phyloP scores from a whole-genome alignment of 2,888 invertebrate genomes.

The Drosophila atripex region DNA sequence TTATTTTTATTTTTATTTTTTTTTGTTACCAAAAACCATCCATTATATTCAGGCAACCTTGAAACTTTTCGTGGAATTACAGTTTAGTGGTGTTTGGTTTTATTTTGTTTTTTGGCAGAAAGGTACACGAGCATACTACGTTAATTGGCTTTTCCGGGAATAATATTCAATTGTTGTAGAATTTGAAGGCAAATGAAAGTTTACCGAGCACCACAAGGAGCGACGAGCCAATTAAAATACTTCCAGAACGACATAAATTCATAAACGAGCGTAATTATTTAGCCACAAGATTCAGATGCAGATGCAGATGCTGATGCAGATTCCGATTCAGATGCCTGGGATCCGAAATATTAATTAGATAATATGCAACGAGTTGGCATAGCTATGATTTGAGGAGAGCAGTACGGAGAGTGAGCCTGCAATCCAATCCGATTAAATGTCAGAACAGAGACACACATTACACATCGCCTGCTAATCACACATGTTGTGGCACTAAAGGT shows the following conservation, averaged over 20 bases:
- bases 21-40: background rate
- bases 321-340: too few relatives aligned
- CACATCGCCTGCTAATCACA: background rate
- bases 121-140: background rate
- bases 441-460: too few relatives aligned
- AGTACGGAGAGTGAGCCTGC: too few relatives aligned
- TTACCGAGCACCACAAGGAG: too few relatives aligned
- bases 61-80: constrained; percentile 1
- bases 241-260: background rate
- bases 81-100: background rate
- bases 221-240: background rate
- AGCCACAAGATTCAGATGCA: background rate
- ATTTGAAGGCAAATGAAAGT: background rate
- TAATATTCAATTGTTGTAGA: background rate
- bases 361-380: background rate
- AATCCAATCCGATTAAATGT: too few relatives aligned
- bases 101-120: background rate
- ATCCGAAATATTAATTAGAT: background rate
- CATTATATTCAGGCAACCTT: background rate
- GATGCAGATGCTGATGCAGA: too few relatives aligned
- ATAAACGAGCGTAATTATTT: background rate
- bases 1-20: background rate
- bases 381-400: too few relatives aligned
- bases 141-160: constrained; percentile 4
- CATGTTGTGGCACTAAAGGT: background rate